These are phyloP conservation scores for Lissonota sp. DNA, from an alignment of 2,888 invertebrate species.

Conservation along the genomic window DNA sequence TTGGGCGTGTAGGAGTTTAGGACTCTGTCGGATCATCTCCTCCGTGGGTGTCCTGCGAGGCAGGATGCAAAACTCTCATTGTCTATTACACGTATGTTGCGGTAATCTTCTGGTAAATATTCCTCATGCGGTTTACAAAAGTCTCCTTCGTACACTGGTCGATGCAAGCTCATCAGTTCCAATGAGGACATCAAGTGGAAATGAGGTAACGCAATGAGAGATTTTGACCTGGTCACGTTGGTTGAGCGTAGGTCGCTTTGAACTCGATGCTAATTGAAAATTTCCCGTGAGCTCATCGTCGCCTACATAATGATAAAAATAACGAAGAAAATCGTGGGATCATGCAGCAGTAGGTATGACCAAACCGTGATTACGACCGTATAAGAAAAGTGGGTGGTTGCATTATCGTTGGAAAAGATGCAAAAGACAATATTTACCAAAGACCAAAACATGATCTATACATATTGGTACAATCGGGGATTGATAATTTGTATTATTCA, in stretches of 20 bases:
- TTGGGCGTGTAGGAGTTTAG: slow-evolving; percentile 24
- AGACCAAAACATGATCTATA: background rate
- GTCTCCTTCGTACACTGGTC: slow-evolving; percentile 17
- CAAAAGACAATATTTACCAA: slow-evolving; percentile 18
- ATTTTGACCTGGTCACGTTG: background rate
- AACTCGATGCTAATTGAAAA: slow-evolving; percentile 23
- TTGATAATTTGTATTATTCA: background rate
- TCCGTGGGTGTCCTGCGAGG: slow-evolving; percentile 38
- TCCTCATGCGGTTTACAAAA: slow-evolving; percentile 14
- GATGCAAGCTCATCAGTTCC: slow-evolving; percentile 9
- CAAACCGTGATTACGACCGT: background rate
- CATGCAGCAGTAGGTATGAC: background rate
- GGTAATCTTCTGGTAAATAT: slow-evolving; percentile 35
- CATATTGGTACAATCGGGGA: no score
- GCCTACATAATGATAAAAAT: slow-evolving; percentile 28
- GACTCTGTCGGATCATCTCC: slow-evolving; percentile 39
- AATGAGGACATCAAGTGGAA: slow-evolving; percentile 7
- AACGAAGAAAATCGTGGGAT: slow-evolving; percentile 2
- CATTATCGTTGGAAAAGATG: slow-evolving; percentile 2
- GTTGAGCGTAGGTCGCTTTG: slow-evolving; percentile 37
- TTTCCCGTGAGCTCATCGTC: slow-evolving; percentile 49
- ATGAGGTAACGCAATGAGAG: slow-evolving; percentile 9
- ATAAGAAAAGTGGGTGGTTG: slow-evolving; percentile 38
- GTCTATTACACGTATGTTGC: slow-evolving; percentile 32
- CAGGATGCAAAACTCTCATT: slow-evolving; percentile 43